A percentile compares a stretch with the other conserved stretches of the same genome.
phyloP scores from a whole-genome alignment of 2,888 invertebrate species.

The Reticulitermes lucifugus region DNA sequence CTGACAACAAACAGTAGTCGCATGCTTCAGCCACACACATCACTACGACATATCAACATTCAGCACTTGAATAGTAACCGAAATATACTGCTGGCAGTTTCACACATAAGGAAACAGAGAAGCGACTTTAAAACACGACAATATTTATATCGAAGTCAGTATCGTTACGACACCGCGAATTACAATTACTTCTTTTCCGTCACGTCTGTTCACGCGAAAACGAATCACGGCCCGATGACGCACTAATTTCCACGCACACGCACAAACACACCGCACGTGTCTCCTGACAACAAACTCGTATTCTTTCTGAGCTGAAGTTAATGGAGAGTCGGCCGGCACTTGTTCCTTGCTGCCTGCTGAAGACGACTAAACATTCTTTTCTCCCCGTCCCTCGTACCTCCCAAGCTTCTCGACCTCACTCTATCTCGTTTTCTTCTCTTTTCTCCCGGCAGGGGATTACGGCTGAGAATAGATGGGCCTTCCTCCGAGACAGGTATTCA shows the following conservation, averaged over 20 bases:
- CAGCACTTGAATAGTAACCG: neutral
- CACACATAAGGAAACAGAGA: neutral
- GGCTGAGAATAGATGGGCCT: slow-evolving; percentile 56
- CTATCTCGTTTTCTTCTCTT: slow-evolving; percentile 7
- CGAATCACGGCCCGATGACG: neutral
- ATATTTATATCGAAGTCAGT: neutral
- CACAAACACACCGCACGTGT: slow-evolving; percentile 38
- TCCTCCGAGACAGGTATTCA: slow-evolving; percentile 65
- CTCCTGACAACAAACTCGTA: neutral
- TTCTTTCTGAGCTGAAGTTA: neutral
- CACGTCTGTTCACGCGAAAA: neutral
- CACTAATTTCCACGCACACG: slow-evolving; percentile 18
- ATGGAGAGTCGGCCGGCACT: neutral
- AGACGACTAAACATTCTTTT: slow-evolving; percentile 19
- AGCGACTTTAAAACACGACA: neutral
- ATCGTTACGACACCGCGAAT: neutral
- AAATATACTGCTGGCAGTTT: neutral
- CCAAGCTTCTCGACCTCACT: slow-evolving; percentile 1
- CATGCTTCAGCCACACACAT: neutral
- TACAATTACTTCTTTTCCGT: neutral
- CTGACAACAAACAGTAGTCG: neutral
- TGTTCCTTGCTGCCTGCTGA: neutral
- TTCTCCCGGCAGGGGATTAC: slow-evolving; percentile 53
- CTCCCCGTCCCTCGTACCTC: slow-evolving; percentile 13
- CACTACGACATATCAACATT: neutral